Evolutionary conservation across 2,888 invertebrate genomes (phyloP), one percentile per base, ranked within the genome.

Genomic region (Luperina testacea): DNA sequence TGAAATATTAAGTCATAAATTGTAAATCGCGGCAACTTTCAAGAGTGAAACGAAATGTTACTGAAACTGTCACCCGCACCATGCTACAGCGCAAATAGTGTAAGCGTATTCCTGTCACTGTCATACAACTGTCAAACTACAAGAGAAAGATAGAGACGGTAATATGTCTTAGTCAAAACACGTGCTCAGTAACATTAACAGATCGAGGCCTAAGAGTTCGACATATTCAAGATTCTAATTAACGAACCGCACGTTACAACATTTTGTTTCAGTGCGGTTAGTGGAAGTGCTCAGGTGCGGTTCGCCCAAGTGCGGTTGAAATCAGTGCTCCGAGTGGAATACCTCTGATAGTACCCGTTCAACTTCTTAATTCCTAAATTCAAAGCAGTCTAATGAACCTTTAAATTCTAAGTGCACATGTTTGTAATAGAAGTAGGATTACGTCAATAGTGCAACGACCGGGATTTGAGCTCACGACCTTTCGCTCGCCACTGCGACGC

Each of bases 391-490:
- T 8, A 27, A 27, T 1, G 32, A 63, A 20, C 9, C 9, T 67
- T 32, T 24, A 11, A 65, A 32, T 13, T 48, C 13, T 3, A 61
- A 48, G 13, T 45, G 20, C 20, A 61, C 38, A 42, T 24, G 38
- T n/a, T n/a, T 48, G n/a, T 13, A 17, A 38, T 4, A 48, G 5
- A 48, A 11, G 4, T 15, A 57, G 17, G 6, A 48, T 42, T 27
- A 77, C 48, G 17, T 68, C 13, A 51, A 0, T 24, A 27, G 77
- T 77, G 78, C 51, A 68, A 78, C 68, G 78, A 61, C 51, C 68
- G 68, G 51, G 59, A 65, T 59, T 67, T 24, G 77, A 78, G 7
- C 78, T 51, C 51, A 76, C 42, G 76, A 76, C 76, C 78, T 51
- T 67, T 59, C 9, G 24, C 48, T 78, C 38, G 77, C 24, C 68